Conservation (phyloP, 2,888 invertebrate species). For the Nemapogon koenigi region DNA sequence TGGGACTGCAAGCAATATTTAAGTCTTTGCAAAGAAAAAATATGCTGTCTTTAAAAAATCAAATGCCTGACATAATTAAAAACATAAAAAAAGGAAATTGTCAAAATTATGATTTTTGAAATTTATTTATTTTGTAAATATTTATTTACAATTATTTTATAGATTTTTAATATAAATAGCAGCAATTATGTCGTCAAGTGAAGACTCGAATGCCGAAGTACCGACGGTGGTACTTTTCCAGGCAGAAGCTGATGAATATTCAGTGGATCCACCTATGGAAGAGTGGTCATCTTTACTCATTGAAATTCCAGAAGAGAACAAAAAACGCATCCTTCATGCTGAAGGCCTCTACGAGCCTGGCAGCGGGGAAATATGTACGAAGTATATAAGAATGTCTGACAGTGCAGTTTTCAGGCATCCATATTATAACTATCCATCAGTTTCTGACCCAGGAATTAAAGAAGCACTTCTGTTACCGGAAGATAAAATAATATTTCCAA, state of each 20-base stretch:
- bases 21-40: conserved; percentile 1
- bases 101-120: not conserved
- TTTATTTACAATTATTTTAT: conserved; percentile 1
- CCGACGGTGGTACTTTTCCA: not conserved
- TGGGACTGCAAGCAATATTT: conserved; percentile 2
- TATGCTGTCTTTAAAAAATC: too few species aligned
- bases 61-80: too few species aligned
- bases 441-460: conserved; percentile 39
- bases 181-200: conserved; percentile 6
- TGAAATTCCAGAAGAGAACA: conserved; percentile 22
- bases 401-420: conserved; percentile 36
- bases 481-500: conserved; percentile 24
- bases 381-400: conserved; percentile 32
- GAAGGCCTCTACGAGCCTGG: conserved; percentile 32
- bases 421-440: conserved; percentile 38
- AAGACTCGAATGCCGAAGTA: not conserved
- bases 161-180: too few species aligned
- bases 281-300: conserved; percentile 40
- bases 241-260: conserved; percentile 24
- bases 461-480: conserved; percentile 30
- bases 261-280: conserved; percentile 35
- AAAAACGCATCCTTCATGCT: conserved; percentile 23
- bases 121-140: not conserved
- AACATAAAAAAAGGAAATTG: not conserved
- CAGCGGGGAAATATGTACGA: conserved; percentile 36